Base-by-base conservation (phyloP, 2,113 vertebrate genomes). In the Python bivittatus region DNA sequence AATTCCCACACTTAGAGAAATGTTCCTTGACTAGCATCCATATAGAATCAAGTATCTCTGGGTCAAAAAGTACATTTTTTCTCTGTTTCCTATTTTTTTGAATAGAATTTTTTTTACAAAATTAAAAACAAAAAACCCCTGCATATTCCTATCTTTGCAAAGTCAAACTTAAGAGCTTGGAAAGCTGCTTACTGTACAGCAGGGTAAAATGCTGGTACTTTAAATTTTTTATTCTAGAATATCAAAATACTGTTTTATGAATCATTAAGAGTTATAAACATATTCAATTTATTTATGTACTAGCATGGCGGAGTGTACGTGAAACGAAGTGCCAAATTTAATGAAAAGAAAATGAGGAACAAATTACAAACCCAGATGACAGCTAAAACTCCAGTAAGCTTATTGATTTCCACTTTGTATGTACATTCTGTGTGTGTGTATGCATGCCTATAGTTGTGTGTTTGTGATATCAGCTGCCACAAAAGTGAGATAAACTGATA, bases 271-370 rank as follows among this genome's bases (percentile, higher is more conserved):
- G 0, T 94, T 92, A 93, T 90, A 86, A 95, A 93, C 93, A 93
- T 87, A 7, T 52, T 93, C 90, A 29, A 84, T 54, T 91, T 91
- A 64, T 85, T 48, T 83, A 3, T 94, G 6, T 93, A 91, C 88
- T 94, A 99, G 99, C 99, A 99, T n/a, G 99, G 99, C 83, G 98
- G 99, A 89, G 97, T 99, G 92, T 99, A 99, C 90, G 99, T 99
- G 85, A 99, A 99, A 95, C 98, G 99, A 97, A 99, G 99, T 97
- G 97, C 99, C 97, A 98, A 97, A 92, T 99, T 99, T 95, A 97
- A 98, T 87, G 99, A 99, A 94, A 97, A 95, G 92, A 97, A 97
- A 4, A 99, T 99, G 98, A 98, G 96, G 95, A 98, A 94, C 94
- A 99, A 99, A 94, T 98, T 99, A 29, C 92, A 94, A 88, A 94